A percentile compares a stretch with the other conserved stretches of the same genome.
These are phyloP conservation scores for Leptosomus discolor DNA, from an alignment of 2,113 vertebrate species.

Conservation along the genomic window DNA sequence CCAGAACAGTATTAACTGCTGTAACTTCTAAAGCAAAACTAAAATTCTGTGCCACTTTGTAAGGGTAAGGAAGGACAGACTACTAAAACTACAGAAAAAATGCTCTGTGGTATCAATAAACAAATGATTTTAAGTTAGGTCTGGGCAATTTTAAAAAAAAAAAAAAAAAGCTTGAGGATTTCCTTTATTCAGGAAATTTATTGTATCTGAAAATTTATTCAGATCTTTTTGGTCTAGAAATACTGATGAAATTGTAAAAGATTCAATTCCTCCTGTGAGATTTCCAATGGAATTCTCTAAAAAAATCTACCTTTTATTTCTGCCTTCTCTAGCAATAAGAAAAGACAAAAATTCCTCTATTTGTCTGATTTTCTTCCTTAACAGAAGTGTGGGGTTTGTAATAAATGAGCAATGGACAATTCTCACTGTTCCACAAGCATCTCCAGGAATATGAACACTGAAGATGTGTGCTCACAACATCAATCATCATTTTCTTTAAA, in stretches of 20 bases:
- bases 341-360: not conserved
- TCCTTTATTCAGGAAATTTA: no score
- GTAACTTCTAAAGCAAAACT: not conserved
- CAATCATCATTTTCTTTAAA: not conserved
- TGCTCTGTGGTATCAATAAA: not conserved
- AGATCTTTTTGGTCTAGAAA: not conserved
- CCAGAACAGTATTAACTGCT: not conserved
- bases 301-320: not conserved
- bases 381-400: not conserved
- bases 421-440: not conserved
- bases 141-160: not conserved
- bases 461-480: not conserved
- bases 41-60: not conserved
- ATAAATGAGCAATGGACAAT: not conserved
- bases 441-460: not conserved
- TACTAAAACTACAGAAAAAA: not conserved
- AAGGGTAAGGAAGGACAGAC: not conserved
- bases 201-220: not conserved
- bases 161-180: not conserved
- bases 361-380: not conserved
- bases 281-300: not conserved
- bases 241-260: not conserved
- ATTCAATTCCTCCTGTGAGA: not conserved
- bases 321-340: not conserved
- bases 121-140: not conserved